Base-by-base conservation (phyloP, 92 coral and sea anemone genomes). In the Plumapathes pennacea region DNA sequence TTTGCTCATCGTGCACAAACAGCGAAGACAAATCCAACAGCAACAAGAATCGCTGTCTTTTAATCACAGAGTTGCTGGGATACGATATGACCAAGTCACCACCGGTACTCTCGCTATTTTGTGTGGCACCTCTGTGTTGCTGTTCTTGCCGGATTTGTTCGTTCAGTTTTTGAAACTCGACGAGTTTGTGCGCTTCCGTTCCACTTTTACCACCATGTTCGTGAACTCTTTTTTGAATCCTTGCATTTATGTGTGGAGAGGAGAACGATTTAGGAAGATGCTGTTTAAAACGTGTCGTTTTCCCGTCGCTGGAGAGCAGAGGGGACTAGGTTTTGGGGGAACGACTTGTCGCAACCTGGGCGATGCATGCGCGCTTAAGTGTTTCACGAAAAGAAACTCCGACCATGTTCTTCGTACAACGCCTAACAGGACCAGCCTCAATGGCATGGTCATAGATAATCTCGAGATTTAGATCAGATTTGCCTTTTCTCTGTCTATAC, bases 191-290 rank as follows among this genome's bases (percentile, higher is more conserved):
- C 50, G 83, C 20, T 79, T 82, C 23, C 67, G 59, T 27, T 60
- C 62, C 64, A 45, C 67, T 42, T 82, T 82, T 42, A 74, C 89
- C 5, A 52, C 79, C 1, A 74, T 82, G 89, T 75, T 66, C 54
- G 25, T 79, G 18, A 65, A 74, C 25, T 82, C 89, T 11, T 59
- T 78, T 41, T 18, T 82, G 5, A 82, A 82, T 18, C 89, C 89
- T 38, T 40, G 80, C 10, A 67, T 82, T 27, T 82, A 82, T 50
- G 89, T 62, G 11, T 75, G 83, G 89, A 67, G 89, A 69, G 62
- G 83, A 41, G 78, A 76, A 19, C 41, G 73, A 46, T 82, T 82
- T 27, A 64, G 89, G 24, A 26, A 11, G 14, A 79, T 67, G 10
- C 57, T 71, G 10, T 38, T 50, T 39, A 60, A 62, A 32, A 42